These are phyloP conservation scores for Corythaeola cristata DNA, from an alignment of 2,113 vertebrate species.

Conservation along the genomic window DNA sequence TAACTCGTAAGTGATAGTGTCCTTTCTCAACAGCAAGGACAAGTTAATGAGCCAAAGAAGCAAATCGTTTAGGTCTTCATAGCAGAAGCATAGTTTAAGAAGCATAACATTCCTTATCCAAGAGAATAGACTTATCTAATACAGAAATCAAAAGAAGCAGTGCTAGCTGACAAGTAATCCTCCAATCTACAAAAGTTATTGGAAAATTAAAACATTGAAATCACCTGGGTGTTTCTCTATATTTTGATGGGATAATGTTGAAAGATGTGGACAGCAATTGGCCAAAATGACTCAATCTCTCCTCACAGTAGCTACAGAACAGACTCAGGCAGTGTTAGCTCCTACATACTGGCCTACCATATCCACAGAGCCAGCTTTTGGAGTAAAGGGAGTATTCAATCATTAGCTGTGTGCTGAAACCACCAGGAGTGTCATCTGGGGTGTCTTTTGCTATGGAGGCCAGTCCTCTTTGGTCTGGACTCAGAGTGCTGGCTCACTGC, in stretches of 20 bases:
- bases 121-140: neutral
- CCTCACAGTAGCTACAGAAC: neutral
- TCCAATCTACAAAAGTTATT: neutral
- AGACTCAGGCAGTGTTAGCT: neutral
- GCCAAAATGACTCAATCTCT: neutral
- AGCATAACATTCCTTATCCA: neutral
- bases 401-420: neutral
- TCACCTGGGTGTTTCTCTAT: neutral
- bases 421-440: neutral
- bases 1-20: neutral
- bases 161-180: neutral
- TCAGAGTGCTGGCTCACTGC: neutral
- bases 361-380: neutral
- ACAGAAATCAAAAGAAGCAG: neutral
- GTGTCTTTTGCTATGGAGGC: neutral
- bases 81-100: neutral
- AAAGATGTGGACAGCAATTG: neutral
- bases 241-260: neutral
- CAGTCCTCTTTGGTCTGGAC: neutral
- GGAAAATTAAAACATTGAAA: neutral
- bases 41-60: slow-evolving; percentile 50
- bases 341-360: neutral
- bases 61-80: slow-evolving; percentile 15
- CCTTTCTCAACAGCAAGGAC: slow-evolving; percentile 51
- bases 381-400: neutral